A percentile compares a stretch with the other conserved stretches of the same genome.
Evolutionary conservation across 2,888 invertebrate species (phyloP).

Genomic region (Stomorhina lunata): DNA sequence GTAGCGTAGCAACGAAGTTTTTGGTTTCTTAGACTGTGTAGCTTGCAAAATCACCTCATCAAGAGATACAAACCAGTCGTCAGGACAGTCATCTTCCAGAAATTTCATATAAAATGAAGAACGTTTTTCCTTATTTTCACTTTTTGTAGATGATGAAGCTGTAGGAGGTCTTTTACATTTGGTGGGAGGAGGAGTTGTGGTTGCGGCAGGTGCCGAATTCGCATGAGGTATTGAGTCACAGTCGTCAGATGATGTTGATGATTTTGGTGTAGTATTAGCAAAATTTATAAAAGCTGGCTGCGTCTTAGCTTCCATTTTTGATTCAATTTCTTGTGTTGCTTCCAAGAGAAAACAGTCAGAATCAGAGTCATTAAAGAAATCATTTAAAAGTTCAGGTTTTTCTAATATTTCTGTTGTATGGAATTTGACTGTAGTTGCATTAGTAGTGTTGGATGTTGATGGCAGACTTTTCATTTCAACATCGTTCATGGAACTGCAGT

Average conservation of each 20-base stretch:
- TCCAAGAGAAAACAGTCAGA: conserved; percentile 74
- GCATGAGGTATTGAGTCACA: not conserved
- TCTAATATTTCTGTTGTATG: not conserved
- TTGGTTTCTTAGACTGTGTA: conserved; percentile 72
- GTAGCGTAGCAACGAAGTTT: conserved; percentile 74
- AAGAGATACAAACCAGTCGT: conserved; percentile 75
- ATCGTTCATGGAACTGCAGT: not conserved
- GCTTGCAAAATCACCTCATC: conserved; percentile 73
- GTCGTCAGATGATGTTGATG: not conserved
- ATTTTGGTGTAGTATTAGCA: not conserved
- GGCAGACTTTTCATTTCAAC: not conserved
- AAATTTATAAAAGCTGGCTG: conserved; percentile 24
- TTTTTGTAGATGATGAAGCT: conserved; percentile 56
- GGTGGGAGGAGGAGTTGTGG: conserved; percentile 1
- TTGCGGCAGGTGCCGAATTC: conserved; percentile 24
- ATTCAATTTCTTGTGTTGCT: conserved; percentile 76
- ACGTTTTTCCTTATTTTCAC: conserved; percentile 68
- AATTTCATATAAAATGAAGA: conserved; percentile 76
- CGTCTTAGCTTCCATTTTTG: conserved; percentile 61
- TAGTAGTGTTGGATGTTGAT: not conserved
- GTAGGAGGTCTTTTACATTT: no score
- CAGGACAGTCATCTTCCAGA: conserved; percentile 75
- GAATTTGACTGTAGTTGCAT: not conserved
- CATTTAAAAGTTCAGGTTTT: conserved; percentile 56
- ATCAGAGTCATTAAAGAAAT: conserved; percentile 76